Percentiles rank a stretch among this genome's conserved stretches.
Evolutionary conservation across 2,797 vertebrate genomes (phyloP).

Genomic region (Onychomys leucogaster): DNA sequence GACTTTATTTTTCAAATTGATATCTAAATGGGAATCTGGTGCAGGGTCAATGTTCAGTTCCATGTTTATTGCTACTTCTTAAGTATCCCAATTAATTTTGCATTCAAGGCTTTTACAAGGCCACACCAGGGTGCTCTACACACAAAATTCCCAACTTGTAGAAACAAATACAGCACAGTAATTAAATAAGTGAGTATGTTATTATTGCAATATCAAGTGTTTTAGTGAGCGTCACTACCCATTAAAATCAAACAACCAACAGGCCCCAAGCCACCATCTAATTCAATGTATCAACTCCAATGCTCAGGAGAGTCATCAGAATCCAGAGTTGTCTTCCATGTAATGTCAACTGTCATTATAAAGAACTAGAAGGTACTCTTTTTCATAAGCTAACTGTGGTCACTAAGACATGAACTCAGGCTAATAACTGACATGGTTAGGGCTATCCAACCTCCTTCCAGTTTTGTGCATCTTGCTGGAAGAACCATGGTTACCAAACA

Average conservation of each 20-base stretch:
- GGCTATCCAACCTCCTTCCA: not conserved
- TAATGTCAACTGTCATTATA: slow-evolving; percentile 3
- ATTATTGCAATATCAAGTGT: slow-evolving; percentile 87
- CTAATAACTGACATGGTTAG: not conserved
- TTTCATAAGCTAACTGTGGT: not conserved
- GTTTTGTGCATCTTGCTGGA: fast-evolving
- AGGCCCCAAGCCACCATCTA: slow-evolving; percentile 72
- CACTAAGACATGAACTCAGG: slow-evolving; percentile 50
- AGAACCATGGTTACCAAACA: slow-evolving; percentile 6
- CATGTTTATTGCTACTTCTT: not conserved
- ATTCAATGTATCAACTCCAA: slow-evolving; percentile 68
- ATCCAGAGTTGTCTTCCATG: not conserved
- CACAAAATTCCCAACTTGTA: slow-evolving; percentile 26
- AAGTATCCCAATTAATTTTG: not conserved
- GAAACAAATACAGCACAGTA: slow-evolving; percentile 81
- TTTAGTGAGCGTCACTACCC: slow-evolving; percentile 81
- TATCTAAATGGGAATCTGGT: not conserved
- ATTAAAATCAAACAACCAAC: slow-evolving; percentile 83
- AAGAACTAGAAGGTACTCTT: not conserved
- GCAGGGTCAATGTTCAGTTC: not conserved
- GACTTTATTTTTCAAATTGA: not conserved
- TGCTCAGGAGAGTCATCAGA: slow-evolving; percentile 31
- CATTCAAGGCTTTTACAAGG: not conserved
- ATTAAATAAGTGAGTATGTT: slow-evolving; percentile 85
- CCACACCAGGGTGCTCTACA: not conserved